Evolutionary conservation across 2,113 vertebrate genomes (phyloP).

Genomic region (Grammomys dolichurus): DNA sequence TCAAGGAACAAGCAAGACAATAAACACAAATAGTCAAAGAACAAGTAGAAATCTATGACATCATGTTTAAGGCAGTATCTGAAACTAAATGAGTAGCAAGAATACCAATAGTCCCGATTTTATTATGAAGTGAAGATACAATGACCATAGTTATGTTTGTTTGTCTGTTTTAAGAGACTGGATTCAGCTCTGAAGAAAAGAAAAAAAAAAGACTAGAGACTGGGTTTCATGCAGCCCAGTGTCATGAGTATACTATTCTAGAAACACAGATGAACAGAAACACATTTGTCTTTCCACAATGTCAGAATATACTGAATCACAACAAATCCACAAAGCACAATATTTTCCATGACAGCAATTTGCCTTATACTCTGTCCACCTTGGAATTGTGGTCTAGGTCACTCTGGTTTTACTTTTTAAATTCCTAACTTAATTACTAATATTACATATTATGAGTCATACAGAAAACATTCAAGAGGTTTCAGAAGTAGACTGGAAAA

Average conservation of each 20-base stretch:
- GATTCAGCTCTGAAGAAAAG: too few relatives aligned
- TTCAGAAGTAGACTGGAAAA: not conserved
- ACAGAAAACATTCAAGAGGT: not conserved
- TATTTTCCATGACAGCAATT: not conserved
- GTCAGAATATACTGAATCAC: not conserved
- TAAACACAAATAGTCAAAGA: too few relatives aligned
- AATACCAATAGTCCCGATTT: not conserved
- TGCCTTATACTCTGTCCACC: not conserved
- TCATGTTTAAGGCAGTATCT: not conserved
- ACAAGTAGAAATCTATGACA: not conserved
- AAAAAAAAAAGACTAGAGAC: not conserved
- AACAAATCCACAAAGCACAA: not conserved
- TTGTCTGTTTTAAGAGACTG: not conserved
- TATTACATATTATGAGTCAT: not conserved
- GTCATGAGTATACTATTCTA: not conserved
- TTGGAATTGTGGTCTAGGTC: not conserved
- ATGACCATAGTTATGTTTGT: not conserved
- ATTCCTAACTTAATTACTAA: not conserved
- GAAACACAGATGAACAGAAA: not conserved
- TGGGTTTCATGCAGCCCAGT: not conserved
- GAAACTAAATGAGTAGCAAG: not conserved
- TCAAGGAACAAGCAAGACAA: too few relatives aligned
- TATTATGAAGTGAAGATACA: not conserved
- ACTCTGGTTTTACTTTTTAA: not conserved
- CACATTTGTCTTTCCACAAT: not conserved